These are phyloP conservation scores for Coracias cyanogaster DNA, from an alignment of 2,797 vertebrate species.

Conservation along the genomic window DNA sequence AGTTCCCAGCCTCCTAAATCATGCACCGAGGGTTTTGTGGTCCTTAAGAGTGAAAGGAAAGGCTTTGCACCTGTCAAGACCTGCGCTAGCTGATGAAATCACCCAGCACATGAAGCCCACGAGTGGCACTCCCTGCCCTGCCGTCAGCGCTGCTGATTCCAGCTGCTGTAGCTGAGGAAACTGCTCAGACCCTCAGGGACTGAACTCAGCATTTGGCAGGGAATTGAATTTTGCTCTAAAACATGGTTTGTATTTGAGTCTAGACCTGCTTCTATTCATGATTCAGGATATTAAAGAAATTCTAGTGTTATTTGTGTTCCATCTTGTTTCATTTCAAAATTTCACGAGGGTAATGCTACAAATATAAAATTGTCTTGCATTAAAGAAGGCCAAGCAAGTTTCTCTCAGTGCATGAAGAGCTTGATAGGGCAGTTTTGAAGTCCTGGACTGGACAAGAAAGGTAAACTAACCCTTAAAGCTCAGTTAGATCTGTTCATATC, in stretches of 20 bases:
- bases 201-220: neutral
- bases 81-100: neutral
- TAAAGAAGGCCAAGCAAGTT: neutral
- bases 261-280: neutral
- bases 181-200: neutral
- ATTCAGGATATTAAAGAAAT: neutral
- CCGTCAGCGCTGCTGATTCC: neutral
- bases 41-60: neutral
- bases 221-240: neutral
- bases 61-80: conserved; percentile 21
- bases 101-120: neutral
- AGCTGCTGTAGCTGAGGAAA: neutral
- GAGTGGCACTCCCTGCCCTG: neutral
- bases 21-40: neutral
- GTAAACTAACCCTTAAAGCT: neutral
- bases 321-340: neutral
- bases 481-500: neutral
- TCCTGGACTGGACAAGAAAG: neutral
- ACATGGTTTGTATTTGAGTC: neutral
- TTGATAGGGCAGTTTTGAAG: neutral
- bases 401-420: neutral
- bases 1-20: neutral
- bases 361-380: neutral
- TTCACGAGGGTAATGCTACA: neutral
- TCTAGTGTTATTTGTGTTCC: neutral